A percentile compares a stretch with the other conserved stretches of the same genome.
Evolutionary conservation across 2,888 invertebrate genomes (phyloP).

Genomic region (Drosophila melanosoma): DNA sequence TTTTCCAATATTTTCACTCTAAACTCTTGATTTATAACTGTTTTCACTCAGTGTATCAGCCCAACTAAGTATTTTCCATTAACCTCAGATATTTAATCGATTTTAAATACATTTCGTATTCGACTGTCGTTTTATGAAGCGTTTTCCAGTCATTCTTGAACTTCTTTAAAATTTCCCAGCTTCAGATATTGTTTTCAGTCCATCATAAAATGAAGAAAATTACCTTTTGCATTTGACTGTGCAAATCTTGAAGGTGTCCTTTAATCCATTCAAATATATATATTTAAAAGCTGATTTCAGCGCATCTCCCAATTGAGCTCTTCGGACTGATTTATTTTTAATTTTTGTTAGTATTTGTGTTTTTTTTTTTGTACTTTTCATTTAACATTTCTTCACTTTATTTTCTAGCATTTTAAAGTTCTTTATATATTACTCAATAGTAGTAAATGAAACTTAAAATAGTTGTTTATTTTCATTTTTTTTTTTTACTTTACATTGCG

Average conservation of each 20-base stretch:
- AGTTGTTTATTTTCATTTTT: neutral
- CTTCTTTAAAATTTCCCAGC: neutral
- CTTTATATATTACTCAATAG: constrained; percentile 61
- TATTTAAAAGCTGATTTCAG: neutral
- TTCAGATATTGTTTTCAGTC: neutral
- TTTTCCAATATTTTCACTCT: neutral
- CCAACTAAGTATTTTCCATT: neutral
- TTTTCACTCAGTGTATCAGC: neutral
- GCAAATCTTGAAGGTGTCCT: neutral
- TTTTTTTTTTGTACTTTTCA: constrained; percentile 29
- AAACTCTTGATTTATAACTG: neutral
- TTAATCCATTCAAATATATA: neutral
- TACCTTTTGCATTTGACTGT: neutral
- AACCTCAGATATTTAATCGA: neutral
- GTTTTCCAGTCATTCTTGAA: neutral
- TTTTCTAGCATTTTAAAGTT: constrained; percentile 59
- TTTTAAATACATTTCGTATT: neutral
- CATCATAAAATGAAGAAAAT: neutral
- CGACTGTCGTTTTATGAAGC: neutral
- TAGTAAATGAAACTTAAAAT: constrained; percentile 63
- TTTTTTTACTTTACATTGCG: constrained; percentile 32
- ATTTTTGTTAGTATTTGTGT: neutral
- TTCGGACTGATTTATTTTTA: neutral
- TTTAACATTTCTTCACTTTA: constrained; percentile 67
- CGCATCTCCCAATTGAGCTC: neutral